Evolutionary conservation across 2,888 invertebrate genomes (phyloP).

Genomic region (Empis stercorea): DNA sequence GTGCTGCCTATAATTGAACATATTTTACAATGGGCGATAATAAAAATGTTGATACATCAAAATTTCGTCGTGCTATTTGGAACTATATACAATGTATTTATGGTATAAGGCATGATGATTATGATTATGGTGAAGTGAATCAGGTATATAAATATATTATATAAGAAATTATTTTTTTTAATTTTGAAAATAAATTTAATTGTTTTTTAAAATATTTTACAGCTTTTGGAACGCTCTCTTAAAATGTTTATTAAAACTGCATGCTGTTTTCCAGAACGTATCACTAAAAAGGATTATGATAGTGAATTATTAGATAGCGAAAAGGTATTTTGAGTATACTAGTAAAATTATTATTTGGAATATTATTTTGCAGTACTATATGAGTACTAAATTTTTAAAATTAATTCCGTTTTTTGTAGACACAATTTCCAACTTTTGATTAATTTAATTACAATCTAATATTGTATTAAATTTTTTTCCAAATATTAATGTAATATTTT

Average conservation of each 20-base stretch:
- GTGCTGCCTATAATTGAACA: slow-evolving; percentile 69
- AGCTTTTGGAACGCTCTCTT: slow-evolving; percentile 59
- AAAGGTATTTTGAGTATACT: no score
- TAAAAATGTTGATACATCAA: slow-evolving; percentile 69
- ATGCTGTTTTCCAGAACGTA: slow-evolving; percentile 72
- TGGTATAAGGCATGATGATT: slow-evolving; percentile 76
- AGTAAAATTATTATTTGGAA: no score
- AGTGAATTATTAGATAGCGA: slow-evolving; percentile 75
- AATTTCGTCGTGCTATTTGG: slow-evolving; percentile 78
- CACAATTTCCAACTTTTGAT: no score
- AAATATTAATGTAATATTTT: slow-evolving; percentile 7
- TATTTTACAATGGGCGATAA: slow-evolving; percentile 77
- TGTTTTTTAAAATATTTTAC: slow-evolving; percentile 3
- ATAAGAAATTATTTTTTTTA: no score
- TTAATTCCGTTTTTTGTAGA: no score
- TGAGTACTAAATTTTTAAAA: no score
- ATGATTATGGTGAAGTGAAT: slow-evolving; percentile 79
- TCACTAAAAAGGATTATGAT: slow-evolving; percentile 67
- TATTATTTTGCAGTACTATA: no score
- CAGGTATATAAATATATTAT: slow-evolving; percentile 27
- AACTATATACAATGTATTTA: slow-evolving; percentile 82
- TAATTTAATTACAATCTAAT: no score
- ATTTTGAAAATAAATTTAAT: no score
- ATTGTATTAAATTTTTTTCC: no score
- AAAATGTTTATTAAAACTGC: slow-evolving; percentile 78